A percentile compares a stretch with the other conserved stretches of the same genome.
Evolutionary conservation across 2,888 invertebrate genomes (phyloP).

Genomic region (Vannuccia rotundouncinata): DNA sequence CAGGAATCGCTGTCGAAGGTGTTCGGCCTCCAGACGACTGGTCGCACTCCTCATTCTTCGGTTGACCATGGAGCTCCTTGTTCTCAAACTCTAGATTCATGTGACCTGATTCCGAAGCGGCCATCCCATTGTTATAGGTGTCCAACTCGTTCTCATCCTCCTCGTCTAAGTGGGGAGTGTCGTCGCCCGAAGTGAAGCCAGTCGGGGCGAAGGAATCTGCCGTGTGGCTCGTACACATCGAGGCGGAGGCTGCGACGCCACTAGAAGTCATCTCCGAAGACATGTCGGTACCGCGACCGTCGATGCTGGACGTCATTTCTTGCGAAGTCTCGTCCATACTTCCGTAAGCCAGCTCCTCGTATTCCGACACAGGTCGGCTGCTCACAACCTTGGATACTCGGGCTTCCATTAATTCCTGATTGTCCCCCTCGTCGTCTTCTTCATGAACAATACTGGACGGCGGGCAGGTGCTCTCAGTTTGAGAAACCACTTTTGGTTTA

Average conservation of each 20-base stretch:
- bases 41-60: neutral
- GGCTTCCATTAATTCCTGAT: neutral
- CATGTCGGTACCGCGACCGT: neutral
- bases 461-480: neutral
- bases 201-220: constrained; percentile 1
- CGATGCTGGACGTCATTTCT: neutral
- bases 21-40: neutral
- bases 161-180: neutral
- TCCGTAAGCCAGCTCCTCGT: neutral
- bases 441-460: neutral
- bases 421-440: neutral
- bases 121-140: neutral
- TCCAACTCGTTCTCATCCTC: neutral
- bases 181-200: neutral
- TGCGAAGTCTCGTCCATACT: constrained; percentile 8
- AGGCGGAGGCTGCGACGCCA: neutral
- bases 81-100: neutral
- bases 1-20: neutral
- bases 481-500: neutral
- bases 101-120: neutral
- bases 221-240: neutral
- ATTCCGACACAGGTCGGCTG: neutral
- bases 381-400: neutral
- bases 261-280: constrained; percentile 6
- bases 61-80: neutral